Conservation (phyloP, 2,113 vertebrate genomes). For the Bubalus kerabau region DNA sequence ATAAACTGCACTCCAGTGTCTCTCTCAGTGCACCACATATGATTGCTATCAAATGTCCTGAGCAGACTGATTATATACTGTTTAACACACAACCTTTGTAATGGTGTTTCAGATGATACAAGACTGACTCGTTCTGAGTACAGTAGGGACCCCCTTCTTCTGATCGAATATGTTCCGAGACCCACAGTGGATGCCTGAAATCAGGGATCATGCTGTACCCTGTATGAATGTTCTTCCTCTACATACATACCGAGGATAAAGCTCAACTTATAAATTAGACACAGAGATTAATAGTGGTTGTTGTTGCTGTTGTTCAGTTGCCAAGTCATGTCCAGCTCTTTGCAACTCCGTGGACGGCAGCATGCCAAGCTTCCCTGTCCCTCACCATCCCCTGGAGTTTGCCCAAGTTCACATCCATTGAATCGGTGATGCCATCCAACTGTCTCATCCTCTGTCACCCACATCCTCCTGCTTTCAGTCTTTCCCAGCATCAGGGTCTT, state of each 20-base stretch:
- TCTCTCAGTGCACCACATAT: neutral
- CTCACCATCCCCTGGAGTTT: neutral
- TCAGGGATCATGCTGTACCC: neutral
- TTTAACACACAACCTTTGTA: neutral
- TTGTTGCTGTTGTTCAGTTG: neutral
- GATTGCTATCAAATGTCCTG: neutral
- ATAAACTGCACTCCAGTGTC: neutral
- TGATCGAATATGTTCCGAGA: neutral
- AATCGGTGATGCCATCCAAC: neutral
- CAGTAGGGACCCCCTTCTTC: neutral
- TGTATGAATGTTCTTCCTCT: neutral
- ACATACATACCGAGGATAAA: neutral
- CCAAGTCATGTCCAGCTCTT: neutral
- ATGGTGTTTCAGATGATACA: neutral
- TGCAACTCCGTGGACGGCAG: rapidly evolving
- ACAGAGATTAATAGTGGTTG: neutral
- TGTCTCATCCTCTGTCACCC: neutral
- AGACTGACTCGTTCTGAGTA: neutral
- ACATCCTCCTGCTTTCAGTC: neutral
- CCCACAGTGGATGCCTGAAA: neutral
- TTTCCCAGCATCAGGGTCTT: neutral
- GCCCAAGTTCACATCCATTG: neutral
- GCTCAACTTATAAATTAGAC: neutral
- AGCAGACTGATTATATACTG: neutral
- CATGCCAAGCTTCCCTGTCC: neutral